Percentiles rank a stretch among this genome's conserved stretches.
Conservation (phyloP, 2,797 vertebrate genomes). For the Macropus fuliginosus region DNA sequence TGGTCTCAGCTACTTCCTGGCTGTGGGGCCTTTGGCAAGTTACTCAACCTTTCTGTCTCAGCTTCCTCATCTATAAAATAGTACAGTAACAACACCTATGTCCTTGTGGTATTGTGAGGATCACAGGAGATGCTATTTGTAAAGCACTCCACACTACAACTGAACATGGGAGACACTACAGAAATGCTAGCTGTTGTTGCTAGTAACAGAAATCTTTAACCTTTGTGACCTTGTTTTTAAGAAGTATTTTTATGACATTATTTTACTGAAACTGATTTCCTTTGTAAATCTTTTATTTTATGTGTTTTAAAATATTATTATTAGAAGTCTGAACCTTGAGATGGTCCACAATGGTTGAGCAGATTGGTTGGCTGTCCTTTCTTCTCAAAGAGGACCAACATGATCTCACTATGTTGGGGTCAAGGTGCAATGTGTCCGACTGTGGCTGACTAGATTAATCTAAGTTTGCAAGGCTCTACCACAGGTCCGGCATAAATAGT, state of each 20-base stretch:
- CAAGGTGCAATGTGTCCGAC: not conserved
- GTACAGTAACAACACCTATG: not conserved
- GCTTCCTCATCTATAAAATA: not conserved
- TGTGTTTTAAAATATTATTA: not conserved
- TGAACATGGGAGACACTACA: not conserved
- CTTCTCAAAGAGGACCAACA: not conserved
- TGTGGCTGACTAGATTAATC: not conserved
- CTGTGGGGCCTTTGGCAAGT: not conserved
- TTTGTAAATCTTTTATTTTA: not conserved
- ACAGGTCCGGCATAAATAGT: not conserved
- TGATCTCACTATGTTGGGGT: not conserved
- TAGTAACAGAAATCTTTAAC: not conserved
- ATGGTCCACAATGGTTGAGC: not conserved
- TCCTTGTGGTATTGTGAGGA: not conserved
- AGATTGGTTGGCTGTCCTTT: not conserved
- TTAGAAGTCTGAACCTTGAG: not conserved
- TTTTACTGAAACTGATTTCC: not conserved
- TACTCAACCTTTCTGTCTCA: not conserved
- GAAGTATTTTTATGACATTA: not conserved
- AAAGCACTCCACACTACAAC: not conserved
- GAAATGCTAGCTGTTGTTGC: not conserved
- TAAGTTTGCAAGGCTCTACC: not conserved
- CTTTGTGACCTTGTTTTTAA: not conserved
- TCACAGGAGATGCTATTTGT: not conserved
- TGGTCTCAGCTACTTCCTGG: not conserved